Evolutionary conservation across 2,797 vertebrate species (phyloP), one percentile per base, ranked within the genome.

Genomic region (Bradypodion pumilum): DNA sequence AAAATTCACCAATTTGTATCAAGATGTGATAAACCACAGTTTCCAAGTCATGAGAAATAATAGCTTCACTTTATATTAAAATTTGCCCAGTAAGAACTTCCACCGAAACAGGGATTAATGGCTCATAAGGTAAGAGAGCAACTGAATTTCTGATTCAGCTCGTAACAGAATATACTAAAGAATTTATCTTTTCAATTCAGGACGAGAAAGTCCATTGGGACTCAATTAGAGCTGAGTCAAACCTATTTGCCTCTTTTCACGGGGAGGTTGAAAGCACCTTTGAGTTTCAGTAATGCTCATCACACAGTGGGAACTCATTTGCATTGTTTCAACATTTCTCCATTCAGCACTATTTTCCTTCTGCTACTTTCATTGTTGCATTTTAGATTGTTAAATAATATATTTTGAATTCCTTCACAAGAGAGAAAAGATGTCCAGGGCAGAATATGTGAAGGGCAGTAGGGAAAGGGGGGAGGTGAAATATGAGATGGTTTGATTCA

Each of bases 1-100:
- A 65, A 82, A 89, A 74, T 35, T 5, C 62, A 79, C 6, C 37
- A 66, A 16, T 86, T 85, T 80, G 8, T 65, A 65, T 44, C 32
- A 35, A 78, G 74, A 56, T 85, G 80, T 42, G 82, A 7, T 29
- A 52, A 69, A 25, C 68, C 7, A 12, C 40, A 40, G 68, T 69
- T 69, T 49, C 29, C 74, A 75, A 75, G n/a, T 21, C 27, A 40
- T 12, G 7, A 75, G 32, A 4, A 56, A 25, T 13, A 35, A 25
- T 59, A 35, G 10, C 23, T 7, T 49, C 10, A 35, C 32, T 25
- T 44, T 12, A 4, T 7, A 25, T 40, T 85, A 44, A 77, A 44
- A 79, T n/a, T 5, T 42, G 21, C 60, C 69, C 49, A 74, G 82
- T 80, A 68, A 46, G 9, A 42, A 72, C 29, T 37, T 12, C 27